Evolutionary conservation across 37 sponge, comb jelly and placozoan genomes (phyloP), one percentile per base, ranked within the genome.

Genomic region (Axinella damicornis): DNA sequence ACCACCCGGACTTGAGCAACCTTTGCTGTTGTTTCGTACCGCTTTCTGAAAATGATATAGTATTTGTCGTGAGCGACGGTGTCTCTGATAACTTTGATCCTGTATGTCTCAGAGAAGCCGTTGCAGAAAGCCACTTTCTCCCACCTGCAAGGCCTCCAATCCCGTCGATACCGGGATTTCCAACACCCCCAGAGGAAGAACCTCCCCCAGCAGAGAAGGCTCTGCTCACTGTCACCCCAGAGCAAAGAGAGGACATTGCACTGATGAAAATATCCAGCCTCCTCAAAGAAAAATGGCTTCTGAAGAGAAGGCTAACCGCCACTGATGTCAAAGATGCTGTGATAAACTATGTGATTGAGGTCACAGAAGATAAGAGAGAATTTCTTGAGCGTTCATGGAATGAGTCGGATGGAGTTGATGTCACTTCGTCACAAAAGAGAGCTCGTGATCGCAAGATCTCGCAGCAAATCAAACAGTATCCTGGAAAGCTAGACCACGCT

Each of bases 401-500:
- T 13, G 75, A 56, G 60, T 27, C 70, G 4, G 65, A 72, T 5
- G 41, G 71, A 27, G 31, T 69, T 0, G 78, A 77, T 34, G 25
- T 88, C 28, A 79, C 82, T 14, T 34, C 64, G 14, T 55, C 85
- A 0, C 80, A 91, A 24, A 81, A 77, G 57, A 59, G 86, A 41
- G 73, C 69, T 2, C 65, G 83, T 56, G 86, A 91, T 24, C 53
- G 80, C 2, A 71, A 73, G 37, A 73, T 92, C n/a, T 38, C 60
- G 0, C n/a, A 79, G 24, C 53, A 33, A 5, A 20, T 89, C 22
- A 88, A 88, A 37, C 53, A 69, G n/a, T 41, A 81, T n/a, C 83
- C 89, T 1, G 96, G 96, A 18, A 95, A 95, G 70, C 62, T 95
- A 36, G 96, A 95, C 83, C 96, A 95, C 74, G 89, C 93, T 53